Base-by-base conservation (phyloP, 2,888 invertebrate species). In the Yponomeuta evonymella region DNA sequence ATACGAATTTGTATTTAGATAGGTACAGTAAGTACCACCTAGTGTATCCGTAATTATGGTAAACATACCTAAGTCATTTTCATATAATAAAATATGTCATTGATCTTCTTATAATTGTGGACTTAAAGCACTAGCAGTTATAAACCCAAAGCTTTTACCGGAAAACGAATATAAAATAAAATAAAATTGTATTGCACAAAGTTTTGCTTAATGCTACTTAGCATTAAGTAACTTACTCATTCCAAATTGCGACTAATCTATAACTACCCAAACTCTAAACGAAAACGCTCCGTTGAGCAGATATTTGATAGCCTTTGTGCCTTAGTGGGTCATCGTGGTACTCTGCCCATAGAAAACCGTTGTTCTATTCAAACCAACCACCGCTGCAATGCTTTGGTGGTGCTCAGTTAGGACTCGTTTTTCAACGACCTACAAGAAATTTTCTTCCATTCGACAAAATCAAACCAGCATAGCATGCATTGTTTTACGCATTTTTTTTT, bases 231-330 rank as follows among this genome's bases (percentile, higher is more conserved):
- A 43, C 43, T 43, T 8, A 8, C 43, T 43, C 51, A 3, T 58
- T 58, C 15, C 51, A 58, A 58, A 15, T 58, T 15, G 51, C 15
- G 15, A 58, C 51, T 15, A 58, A 9, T 58, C 12, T 15, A 15
- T 15, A 15, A 15, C 9, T 63, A 8, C 30, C 15, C 82, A 81
- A 81, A 83, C 82, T 78, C 75, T 71, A 74, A 79, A 82, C 77
- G 76, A 81, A 86, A 84, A 83, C 83, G 83, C 81, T 78, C 77
- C 80, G 78, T 79, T 43, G 43, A 79, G 80, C 80, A 81, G 86
- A 85, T 85, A 88, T 88, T 85, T 79, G 86, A 87, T 86, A 82
- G 79, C 84, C 76, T 79, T 84, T 83, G 78, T 83, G 79, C 81
- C 80, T 85, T 87, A 86, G 77, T 88, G 78, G 89, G 88, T 89